A percentile compares a stretch with the other conserved stretches of the same genome.
Conservation (phyloP, 1,140 invertebrate genomes). For the Nephila pilipes region DNA sequence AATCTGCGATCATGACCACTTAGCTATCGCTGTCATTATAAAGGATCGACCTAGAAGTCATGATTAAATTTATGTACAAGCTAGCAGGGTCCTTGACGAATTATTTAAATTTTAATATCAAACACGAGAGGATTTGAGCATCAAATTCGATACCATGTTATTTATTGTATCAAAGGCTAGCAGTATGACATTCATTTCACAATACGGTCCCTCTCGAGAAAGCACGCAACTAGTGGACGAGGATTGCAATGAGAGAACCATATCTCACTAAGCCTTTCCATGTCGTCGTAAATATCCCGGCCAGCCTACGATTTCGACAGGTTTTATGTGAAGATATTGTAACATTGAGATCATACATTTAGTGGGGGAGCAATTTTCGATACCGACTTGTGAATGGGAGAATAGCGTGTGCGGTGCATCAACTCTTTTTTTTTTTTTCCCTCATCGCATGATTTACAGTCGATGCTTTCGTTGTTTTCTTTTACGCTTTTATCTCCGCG, state of each 20-base stretch:
- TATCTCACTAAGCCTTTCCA: background rate
- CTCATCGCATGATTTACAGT: slow-evolving; percentile 3
- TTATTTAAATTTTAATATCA: no score
- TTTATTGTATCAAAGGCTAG: no score
- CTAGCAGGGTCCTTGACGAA: no score
- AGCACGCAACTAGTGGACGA: slow-evolving; percentile 5
- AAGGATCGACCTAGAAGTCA: no score
- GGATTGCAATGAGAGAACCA: background rate
- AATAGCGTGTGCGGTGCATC: slow-evolving; percentile 12
- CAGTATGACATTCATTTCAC: no score
- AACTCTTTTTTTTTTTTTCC: background rate
- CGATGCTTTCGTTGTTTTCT: background rate
- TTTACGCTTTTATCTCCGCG: background rate
- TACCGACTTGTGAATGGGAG: slow-evolving; percentile 31
- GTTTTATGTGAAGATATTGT: slow-evolving; percentile 38
- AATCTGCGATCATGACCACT: no score
- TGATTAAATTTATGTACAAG: no score
- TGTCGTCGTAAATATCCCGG: background rate
- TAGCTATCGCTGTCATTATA: no score
- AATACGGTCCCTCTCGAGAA: background rate
- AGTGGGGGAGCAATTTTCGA: background rate
- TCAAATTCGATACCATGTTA: no score
- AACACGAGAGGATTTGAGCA: no score
- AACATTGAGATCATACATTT: slow-evolving; percentile 4
- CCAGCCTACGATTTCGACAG: slow-evolving; percentile 11